phyloP scores from a whole-genome alignment of 2,888 invertebrate genomes.

The Strigamia maritima region DNA sequence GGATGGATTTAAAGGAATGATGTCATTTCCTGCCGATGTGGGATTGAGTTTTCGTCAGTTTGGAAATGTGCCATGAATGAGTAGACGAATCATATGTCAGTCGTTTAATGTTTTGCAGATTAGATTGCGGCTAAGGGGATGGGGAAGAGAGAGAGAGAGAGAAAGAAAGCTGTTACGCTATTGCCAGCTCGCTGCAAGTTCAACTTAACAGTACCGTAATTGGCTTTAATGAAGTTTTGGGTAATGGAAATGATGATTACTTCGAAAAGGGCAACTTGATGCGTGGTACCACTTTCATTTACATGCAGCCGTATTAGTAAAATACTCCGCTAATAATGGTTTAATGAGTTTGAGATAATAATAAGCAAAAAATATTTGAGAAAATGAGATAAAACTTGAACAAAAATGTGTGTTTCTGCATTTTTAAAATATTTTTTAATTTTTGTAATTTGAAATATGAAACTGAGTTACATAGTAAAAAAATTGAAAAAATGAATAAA shows the following conservation, averaged over 20 bases:
- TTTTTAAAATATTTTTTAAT: neutral
- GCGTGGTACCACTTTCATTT: neutral
- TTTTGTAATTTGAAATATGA: neutral
- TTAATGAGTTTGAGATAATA: no score
- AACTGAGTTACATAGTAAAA: neutral
- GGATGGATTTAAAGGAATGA: neutral
- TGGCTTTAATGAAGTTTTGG: constrained; percentile 12
- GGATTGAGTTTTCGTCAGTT: neutral
- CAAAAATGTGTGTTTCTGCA: no score
- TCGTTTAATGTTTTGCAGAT: constrained; percentile 8
- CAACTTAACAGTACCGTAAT: neutral
- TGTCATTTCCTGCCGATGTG: neutral
- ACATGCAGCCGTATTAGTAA: neutral
- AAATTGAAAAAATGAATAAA: neutral
- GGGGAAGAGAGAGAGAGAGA: neutral
- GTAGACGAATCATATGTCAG: neutral
- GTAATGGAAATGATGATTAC: constrained; percentile 8
- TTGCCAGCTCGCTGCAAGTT: neutral
- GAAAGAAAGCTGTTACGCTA: neutral
- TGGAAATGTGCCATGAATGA: neutral
- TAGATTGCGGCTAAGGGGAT: neutral
- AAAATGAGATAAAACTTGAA: no score
- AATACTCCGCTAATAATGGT: neutral
- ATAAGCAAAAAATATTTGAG: no score
- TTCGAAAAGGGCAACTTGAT: neutral